Conservation (phyloP, 2,888 invertebrate genomes). For the Antitype chi region DNA sequence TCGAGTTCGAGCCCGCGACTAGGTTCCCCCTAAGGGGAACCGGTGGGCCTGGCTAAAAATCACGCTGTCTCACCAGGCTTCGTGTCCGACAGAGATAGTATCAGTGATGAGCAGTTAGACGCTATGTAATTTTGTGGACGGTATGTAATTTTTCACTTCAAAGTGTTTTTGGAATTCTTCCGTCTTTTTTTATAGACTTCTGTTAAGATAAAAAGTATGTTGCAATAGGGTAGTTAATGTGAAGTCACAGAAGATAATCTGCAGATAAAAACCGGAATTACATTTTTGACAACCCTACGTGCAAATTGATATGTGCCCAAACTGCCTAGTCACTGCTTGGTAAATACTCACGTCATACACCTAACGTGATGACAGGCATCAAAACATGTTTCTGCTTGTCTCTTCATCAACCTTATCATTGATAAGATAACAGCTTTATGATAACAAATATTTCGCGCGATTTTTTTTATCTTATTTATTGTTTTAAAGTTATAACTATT, state of each 20-base stretch:
- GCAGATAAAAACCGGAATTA: slow-evolving; percentile 18
- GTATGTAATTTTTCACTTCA: no score
- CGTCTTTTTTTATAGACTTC: no score
- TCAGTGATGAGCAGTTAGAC: no score
- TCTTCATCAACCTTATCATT: slow-evolving; percentile 5
- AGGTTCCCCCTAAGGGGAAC: no score
- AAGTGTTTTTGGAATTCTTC: no score
- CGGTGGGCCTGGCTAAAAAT: no score
- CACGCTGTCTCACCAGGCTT: no score
- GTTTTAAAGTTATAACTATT: slow-evolving; percentile 29
- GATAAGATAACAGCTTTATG: slow-evolving; percentile 30
- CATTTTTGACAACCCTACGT: not conserved
- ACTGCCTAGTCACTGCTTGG: slow-evolving; percentile 26
- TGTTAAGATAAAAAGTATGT: not conserved
- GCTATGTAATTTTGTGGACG: no score
- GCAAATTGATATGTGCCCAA: not conserved
- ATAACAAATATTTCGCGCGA: not conserved
- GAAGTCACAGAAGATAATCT: slow-evolving; percentile 1
- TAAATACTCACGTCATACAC: not conserved
- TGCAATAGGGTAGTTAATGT: not conserved
- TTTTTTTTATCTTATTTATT: slow-evolving; percentile 22
- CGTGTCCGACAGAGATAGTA: no score
- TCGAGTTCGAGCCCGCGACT: no score
- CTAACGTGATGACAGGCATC: not conserved
- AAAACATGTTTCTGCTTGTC: slow-evolving; percentile 11